These are phyloP conservation scores for Charadrius vociferus DNA, from an alignment of 2,113 vertebrate genomes.

Conservation along the genomic window DNA sequence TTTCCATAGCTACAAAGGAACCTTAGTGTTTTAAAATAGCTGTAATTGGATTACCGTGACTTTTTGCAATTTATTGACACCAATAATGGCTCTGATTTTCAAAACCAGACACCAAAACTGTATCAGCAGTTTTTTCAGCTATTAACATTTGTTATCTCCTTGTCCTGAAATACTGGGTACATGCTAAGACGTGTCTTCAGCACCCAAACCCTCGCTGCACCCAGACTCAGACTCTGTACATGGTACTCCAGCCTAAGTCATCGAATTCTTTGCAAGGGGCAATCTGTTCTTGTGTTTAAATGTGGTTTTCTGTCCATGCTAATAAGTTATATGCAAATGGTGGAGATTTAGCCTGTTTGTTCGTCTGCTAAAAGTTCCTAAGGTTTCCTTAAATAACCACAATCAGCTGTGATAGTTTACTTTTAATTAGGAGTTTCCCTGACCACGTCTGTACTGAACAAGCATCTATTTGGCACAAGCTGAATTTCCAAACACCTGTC, in stretches of 20 bases:
- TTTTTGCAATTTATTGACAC: slow-evolving; percentile 46
- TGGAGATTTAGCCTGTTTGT: neutral
- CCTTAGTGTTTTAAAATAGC: slow-evolving; percentile 71
- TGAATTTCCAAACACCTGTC: neutral
- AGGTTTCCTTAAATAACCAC: neutral
- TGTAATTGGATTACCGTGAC: slow-evolving; percentile 54
- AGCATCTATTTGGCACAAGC: neutral
- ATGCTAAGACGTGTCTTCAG: neutral
- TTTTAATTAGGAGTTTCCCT: neutral
- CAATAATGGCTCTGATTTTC: slow-evolving; percentile 26
- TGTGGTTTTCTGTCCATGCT: neutral
- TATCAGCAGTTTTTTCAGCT: slow-evolving; percentile 48
- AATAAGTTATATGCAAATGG: neutral
- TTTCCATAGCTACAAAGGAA: slow-evolving; percentile 74
- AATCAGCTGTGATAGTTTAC: neutral
- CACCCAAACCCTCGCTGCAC: neutral
- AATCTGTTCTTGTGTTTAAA: neutral
- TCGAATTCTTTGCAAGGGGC: neutral
- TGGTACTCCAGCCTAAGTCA: neutral
- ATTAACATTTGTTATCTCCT: neutral
- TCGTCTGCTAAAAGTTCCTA: neutral
- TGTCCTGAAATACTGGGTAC: slow-evolving; percentile 26
- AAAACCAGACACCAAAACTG: slow-evolving; percentile 34
- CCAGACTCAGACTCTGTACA: neutral
- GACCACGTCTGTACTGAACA: neutral